These are phyloP conservation scores for Rhogogaster chlorosoma DNA, from an alignment of 2,888 invertebrate genomes.

Conservation along the genomic window DNA sequence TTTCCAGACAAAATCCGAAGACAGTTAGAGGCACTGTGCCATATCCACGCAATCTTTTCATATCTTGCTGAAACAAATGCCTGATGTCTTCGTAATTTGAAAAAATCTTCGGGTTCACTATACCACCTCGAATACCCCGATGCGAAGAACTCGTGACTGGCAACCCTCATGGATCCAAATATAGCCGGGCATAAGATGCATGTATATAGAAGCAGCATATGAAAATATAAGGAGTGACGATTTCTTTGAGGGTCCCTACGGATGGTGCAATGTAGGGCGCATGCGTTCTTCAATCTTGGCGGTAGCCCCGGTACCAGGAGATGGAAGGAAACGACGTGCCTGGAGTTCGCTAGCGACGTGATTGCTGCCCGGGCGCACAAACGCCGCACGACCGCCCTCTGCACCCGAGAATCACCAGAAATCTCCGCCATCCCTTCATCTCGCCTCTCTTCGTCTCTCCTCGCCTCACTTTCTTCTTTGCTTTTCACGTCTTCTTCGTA, in stretches of 20 bases:
- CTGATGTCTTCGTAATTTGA: background rate
- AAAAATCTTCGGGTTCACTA: background rate
- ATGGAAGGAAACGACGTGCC: conserved; percentile 50
- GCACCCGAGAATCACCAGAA: conserved; percentile 51
- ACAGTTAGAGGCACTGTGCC: background rate
- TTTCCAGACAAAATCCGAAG: background rate
- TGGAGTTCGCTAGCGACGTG: conserved; percentile 48
- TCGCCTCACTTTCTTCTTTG: background rate
- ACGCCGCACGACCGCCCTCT: conserved; percentile 49
- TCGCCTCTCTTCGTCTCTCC: background rate
- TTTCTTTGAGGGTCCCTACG: conserved; percentile 39
- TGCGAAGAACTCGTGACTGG: background rate
- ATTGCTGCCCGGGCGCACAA: conserved; percentile 44
- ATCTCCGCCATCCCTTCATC: conserved; percentile 45
- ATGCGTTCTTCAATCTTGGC: conserved; percentile 35
- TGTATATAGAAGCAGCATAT: background rate
- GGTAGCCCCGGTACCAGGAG: conserved; percentile 36
- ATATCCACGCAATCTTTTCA: background rate
- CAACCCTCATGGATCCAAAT: background rate
- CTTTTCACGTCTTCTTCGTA: background rate
- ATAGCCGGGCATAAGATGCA: background rate
- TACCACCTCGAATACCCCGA: background rate
- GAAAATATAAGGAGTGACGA: conserved; percentile 49
- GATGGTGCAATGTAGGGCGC: conserved; percentile 34
- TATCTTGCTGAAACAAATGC: background rate